Conservation (phyloP, 2,113 vertebrate genomes). For the Crypturellus undulatus region DNA sequence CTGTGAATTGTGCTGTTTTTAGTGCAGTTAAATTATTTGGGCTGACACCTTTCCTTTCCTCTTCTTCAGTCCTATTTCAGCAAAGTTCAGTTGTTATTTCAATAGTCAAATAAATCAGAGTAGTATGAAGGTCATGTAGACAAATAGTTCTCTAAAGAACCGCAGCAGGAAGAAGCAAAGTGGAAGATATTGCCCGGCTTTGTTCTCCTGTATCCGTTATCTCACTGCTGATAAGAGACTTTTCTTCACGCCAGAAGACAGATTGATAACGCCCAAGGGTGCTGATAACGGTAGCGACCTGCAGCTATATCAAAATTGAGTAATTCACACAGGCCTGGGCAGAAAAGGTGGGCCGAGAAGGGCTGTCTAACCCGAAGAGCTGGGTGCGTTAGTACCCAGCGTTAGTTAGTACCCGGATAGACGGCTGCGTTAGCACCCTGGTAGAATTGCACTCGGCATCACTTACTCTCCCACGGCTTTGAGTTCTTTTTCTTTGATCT, state of each 20-base stretch:
- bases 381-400: neutral
- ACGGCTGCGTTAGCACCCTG: neutral
- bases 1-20: neutral
- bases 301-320: slow-evolving; percentile 33
- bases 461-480: neutral
- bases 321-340: neutral
- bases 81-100: slow-evolving; percentile 28
- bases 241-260: slow-evolving; percentile 33
- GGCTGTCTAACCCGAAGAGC: neutral
- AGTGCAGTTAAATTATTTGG: neutral
- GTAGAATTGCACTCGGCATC: neutral
- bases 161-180: slow-evolving; percentile 4
- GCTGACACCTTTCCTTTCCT: neutral
- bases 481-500: neutral
- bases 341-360: neutral
- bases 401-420: neutral
- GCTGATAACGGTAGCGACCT: slow-evolving; percentile 2
- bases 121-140: slow-evolving; percentile 33
- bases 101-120: slow-evolving; percentile 27
- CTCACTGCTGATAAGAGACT: neutral
- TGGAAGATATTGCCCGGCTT: slow-evolving; percentile 7
- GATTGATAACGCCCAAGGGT: slow-evolving; percentile 17
- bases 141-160: neutral
- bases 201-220: slow-evolving; percentile 19
- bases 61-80: neutral